Percentiles rank a stretch among this genome's conserved stretches.
These are phyloP conservation scores for Strigamia transsilvanica DNA, from an alignment of 2,888 invertebrate genomes.

Conservation along the genomic window DNA sequence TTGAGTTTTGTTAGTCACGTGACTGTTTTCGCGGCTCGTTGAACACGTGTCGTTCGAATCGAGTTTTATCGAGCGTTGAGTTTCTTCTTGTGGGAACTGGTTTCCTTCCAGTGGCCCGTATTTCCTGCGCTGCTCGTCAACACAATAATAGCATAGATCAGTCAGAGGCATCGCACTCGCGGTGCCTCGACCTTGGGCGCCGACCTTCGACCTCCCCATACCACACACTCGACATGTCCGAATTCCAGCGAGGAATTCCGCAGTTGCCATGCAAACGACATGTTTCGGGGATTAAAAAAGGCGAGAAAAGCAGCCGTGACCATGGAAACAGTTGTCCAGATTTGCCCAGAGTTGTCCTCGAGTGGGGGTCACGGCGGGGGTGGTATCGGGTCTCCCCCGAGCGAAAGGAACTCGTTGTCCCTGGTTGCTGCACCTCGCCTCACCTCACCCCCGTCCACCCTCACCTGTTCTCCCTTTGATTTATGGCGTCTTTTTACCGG, in stretches of 20 bases:
- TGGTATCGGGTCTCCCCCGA: background rate
- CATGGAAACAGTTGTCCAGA: background rate
- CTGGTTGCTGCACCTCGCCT: background rate
- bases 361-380: background rate
- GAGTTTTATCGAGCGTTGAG: slow-evolving; percentile 15
- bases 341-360: background rate
- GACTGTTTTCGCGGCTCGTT: background rate
- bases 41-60: background rate
- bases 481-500: slow-evolving; percentile 17
- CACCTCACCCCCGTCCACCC: slow-evolving; percentile 36
- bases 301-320: background rate
- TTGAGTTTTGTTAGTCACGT: background rate
- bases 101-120: slow-evolving; percentile 30
- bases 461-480: slow-evolving; percentile 24
- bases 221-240: background rate
- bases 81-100: slow-evolving; percentile 42
- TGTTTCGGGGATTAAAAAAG: background rate
- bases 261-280: background rate
- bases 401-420: slow-evolving; percentile 9
- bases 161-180: background rate
- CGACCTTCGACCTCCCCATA: slow-evolving; percentile 15
- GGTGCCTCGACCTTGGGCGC: background rate
- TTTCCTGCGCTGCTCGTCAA: slow-evolving; percentile 3
- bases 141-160: background rate
- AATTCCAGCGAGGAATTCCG: background rate